Evolutionary conservation across 2,888 invertebrate genomes (phyloP).

Genomic region (Meiosimyza decipiens): DNA sequence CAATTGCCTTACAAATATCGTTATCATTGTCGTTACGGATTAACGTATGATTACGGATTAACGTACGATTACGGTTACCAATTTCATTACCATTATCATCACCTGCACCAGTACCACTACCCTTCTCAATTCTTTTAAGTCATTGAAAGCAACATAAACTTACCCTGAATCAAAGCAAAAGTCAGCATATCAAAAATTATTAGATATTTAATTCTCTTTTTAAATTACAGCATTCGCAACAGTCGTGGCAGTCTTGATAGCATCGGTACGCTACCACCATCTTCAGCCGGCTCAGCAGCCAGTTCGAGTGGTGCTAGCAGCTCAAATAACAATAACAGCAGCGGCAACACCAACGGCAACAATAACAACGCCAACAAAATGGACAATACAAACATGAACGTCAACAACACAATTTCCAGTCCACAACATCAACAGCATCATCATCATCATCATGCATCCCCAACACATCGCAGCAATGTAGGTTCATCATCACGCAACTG

Average conservation of each 20-base stretch:
- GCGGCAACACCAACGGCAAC: slow-evolving; percentile 41
- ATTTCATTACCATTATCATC: background rate
- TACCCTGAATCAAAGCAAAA: too few species aligned
- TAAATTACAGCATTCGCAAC: slow-evolving; percentile 61
- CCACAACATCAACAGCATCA: slow-evolving; percentile 48
- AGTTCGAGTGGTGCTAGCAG: slow-evolving; percentile 56
- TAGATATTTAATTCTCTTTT: background rate
- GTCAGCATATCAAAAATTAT: too few species aligned
- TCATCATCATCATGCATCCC: slow-evolving; percentile 25
- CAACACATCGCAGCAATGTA: slow-evolving; percentile 50
- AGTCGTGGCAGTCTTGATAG: slow-evolving; percentile 67
- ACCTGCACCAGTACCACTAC: background rate
- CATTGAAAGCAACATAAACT: too few species aligned
- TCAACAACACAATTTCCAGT: slow-evolving; percentile 40
- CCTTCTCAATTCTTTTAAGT: too few species aligned
- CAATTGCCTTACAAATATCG: background rate
- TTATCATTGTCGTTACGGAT: background rate
- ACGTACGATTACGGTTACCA: background rate
- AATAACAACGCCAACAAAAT: slow-evolving; percentile 49
- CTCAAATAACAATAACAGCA: background rate
- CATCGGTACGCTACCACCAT: slow-evolving; percentile 63
- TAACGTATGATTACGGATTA: background rate
- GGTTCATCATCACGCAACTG: slow-evolving; percentile 49
- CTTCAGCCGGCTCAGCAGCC: slow-evolving; percentile 61
- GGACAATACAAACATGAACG: slow-evolving; percentile 47